These are phyloP conservation scores for Tipula helvola DNA, from an alignment of 2,888 invertebrate genomes.

Conservation along the genomic window DNA sequence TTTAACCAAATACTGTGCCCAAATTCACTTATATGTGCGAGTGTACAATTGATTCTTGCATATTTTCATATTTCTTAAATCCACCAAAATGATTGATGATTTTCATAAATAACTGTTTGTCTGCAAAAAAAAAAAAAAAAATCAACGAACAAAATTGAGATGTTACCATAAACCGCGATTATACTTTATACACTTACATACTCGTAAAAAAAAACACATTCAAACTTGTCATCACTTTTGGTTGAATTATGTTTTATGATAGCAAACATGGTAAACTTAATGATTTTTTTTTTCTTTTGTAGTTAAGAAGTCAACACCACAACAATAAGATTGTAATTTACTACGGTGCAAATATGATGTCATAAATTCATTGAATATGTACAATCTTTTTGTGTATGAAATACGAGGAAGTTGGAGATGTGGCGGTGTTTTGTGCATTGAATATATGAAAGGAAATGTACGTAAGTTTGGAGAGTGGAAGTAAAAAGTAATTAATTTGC, in stretches of 20 bases:
- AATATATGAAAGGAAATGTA: neutral
- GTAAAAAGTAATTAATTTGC: neutral
- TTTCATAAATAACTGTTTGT: neutral
- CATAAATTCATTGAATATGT: neutral
- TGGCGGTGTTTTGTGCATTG: neutral
- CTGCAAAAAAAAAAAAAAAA: neutral
- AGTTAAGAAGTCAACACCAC: neutral
- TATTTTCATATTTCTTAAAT: neutral
- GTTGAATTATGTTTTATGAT: constrained; percentile 4
- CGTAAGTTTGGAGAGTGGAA: neutral
- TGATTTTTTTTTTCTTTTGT: neutral
- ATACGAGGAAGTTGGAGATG: neutral
- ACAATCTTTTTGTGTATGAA: neutral
- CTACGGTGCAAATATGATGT: neutral
- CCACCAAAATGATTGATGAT: neutral
- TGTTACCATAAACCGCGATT: neutral
- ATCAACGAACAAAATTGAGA: neutral
- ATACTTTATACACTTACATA: neutral
- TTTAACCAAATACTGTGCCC: neutral
- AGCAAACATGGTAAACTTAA: neutral
- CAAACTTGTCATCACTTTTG: neutral
- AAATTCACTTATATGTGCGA: neutral
- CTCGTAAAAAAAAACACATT: neutral
- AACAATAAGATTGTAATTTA: neutral
- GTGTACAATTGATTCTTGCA: neutral